Base-by-base conservation (phyloP, 2,888 invertebrate genomes). In the Phrixothrix hirtus region DNA sequence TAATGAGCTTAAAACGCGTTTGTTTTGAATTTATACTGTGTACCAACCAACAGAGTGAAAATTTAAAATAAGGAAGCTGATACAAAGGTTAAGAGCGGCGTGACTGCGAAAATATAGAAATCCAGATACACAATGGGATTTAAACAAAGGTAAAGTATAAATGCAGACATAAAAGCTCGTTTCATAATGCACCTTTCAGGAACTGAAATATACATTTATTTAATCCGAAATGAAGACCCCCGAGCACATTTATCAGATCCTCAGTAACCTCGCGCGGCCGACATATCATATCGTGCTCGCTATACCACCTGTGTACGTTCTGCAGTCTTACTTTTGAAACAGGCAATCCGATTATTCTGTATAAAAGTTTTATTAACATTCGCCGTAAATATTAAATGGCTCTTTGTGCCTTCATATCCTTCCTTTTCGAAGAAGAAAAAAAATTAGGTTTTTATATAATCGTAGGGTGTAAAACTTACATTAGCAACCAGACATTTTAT, bases 221-320 rank as follows among this genome's bases (percentile, higher is more conserved):
- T 55, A 55, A 55, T 55, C 49, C 49, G 14, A 39, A 45, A 49
- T 49, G 49, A 55, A 49, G 38, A 15, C 49, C 49, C 46, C 27
- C 38, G 49, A 55, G 55, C 45, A 36, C 55, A 55, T 55, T 49
- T 55, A 55, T 55, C 49, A 55, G 45, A 45, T 50, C 49, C 47
- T 26, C 13, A 39, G 35, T 46, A 49, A 50, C 55, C 55, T 45
- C 55, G 29, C 37, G 49, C 45, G 55, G 37, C 41, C 55, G 38
- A 55, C 55, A 55, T 50, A 49, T 55, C 55, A 50, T 42, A 46
- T 32, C 31, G 39, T 12, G 38, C 38, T 45, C 39, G 21, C 32
- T 27, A 15, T 31, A 35, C 49, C 55, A 55, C 45, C 55, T 55
- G 55, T 48, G 49, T 36, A 41, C 45, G 30, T 41, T 21, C 38